A percentile compares a stretch with the other conserved stretches of the same genome.
Conservation (phyloP, 2,113 vertebrate genomes). For the Amblyornis subalaris region DNA sequence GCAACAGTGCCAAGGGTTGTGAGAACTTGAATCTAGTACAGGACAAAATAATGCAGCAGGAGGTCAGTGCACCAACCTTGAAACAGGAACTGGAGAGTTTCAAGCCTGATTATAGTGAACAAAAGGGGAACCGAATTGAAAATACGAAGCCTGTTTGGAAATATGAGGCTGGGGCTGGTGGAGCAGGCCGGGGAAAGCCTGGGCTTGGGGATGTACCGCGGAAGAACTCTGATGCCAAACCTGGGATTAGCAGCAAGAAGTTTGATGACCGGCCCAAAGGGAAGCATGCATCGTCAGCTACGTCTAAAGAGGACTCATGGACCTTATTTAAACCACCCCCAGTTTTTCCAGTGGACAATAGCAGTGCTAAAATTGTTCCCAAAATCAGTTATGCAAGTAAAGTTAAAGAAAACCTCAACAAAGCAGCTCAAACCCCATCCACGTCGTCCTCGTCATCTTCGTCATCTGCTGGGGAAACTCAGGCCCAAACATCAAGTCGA, state of each 20-base stretch:
- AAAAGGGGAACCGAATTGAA: slow-evolving; percentile 76
- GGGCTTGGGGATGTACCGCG: slow-evolving; percentile 77
- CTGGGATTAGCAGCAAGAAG: slow-evolving; percentile 83
- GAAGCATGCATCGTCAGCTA: slow-evolving; percentile 78
- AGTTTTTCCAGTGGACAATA: slow-evolving; percentile 99
- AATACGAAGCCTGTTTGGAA: slow-evolving; percentile 79
- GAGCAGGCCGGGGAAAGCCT: slow-evolving; percentile 71
- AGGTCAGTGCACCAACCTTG: slow-evolving; percentile 59
- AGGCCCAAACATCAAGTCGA: slow-evolving; percentile 80
- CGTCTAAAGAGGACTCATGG: slow-evolving; percentile 95
- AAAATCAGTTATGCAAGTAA: slow-evolving; percentile 99
- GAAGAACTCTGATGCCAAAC: slow-evolving; percentile 89
- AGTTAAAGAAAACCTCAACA: slow-evolving; percentile 99
- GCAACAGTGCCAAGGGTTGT: slow-evolving; percentile 84
- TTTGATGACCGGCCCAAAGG: slow-evolving; percentile 91
- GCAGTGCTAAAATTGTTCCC: slow-evolving; percentile 99
- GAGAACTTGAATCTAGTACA: slow-evolving; percentile 83
- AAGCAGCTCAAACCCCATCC: slow-evolving; percentile 82
- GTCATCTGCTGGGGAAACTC: slow-evolving; percentile 75
- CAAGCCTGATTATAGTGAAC: slow-evolving; percentile 77
- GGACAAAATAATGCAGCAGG: slow-evolving; percentile 85
- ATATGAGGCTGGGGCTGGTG: slow-evolving; percentile 74
- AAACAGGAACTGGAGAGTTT: slow-evolving; percentile 82
- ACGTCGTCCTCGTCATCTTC: slow-evolving; percentile 59
- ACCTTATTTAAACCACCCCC: slow-evolving; percentile 97